Base-by-base conservation (phyloP, 2,888 invertebrate species). In the Panopea generosa region DNA sequence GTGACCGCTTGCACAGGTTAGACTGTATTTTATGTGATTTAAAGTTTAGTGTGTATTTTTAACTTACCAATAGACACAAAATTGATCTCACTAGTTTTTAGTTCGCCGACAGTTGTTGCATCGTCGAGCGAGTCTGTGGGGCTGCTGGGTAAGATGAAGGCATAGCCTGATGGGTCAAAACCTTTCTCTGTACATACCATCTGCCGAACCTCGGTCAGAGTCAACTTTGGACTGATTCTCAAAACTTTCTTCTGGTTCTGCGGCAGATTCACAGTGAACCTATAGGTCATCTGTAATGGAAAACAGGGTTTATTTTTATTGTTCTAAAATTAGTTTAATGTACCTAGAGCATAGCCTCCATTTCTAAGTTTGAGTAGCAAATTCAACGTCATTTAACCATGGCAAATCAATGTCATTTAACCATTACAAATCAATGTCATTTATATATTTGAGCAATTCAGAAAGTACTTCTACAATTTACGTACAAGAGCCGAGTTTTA, bases 191-290 rank as follows among this genome's bases (percentile, higher is more conserved):
- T 94, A 90, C 96, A 96, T 16, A 96, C 95, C 90, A 95, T 94
- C 69, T 94, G 94, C 86, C 96, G 94, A 61, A 97, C 94, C 77
- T 96, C 95, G 49, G 94, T 94, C 33, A 97, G 93, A 29, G 94
- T 94, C 59, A 95, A 95, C 83, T 95, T 94, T 16, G 95, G 95
- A 82, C 95, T 95, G 75, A 96, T 95, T 78, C 97, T 94, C 47
- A 95, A 94, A 14, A 97, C 96, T 92, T 95, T 96, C 69, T 96
- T 94, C 93, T 97, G 96, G 90, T 96, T 96, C 84, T 95, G 94
- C 38, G 96, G 97, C 85, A 97, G 93, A 90, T 96, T 95, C 40
- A 97, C 96, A 92, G 94, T 92, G 50, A 92, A 86, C 26, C 92
- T 85, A 59, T 92, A 89, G 16, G 93, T 93, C 83, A 90, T 90